Evolutionary conservation across 2,888 invertebrate species (phyloP), one percentile per base, ranked within the genome.

Genomic region (Entomobrya proxima): DNA sequence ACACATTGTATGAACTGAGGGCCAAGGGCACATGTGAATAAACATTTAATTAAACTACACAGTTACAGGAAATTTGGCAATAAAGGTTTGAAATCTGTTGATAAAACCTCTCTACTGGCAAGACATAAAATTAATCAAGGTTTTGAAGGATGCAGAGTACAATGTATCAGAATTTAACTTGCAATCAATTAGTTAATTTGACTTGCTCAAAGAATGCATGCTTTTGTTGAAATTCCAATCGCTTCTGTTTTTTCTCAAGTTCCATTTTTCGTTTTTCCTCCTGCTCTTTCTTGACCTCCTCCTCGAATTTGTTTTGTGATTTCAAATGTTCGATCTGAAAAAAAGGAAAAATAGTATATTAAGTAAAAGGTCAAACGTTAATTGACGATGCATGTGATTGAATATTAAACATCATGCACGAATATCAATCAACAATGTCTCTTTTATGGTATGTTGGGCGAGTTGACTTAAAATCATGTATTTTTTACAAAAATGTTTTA

Each of bases 221-320:
- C 92, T 96, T 97, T 92, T 97, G 96, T 92, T 96, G 95, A 92
- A 98, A 98, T 91, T 95, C 95, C 91, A 95, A 95, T 91, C 95
- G 94, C 89, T 98, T 93, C 86, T 94, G 93, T 30, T 96, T 95
- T 91, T 95, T 96, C 90, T 97, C 97, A 91, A 98, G 97, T 82
- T 96, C 96, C 91, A 95, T 94, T 77, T 95, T 94, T 88, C 95
- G 95, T 90, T 96, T 94, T 91, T 97, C 96, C 91, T 98, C 97
- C 91, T 98, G 97, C 91, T 98, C 98, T 92, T 96, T 95, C 86
- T 96, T 94, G 88, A 98, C 98, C 92, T 98, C 98, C 89, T 96
- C 95, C 91, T 98, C 98, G 92, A 98, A 98, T 93, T 97, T 97
- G 91, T 95, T 96, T 83, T 95, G 94, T 91, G 95, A 95, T 11